These are phyloP conservation scores for Drosophila prosaltans DNA, from an alignment of 1,140 invertebrate species.

Conservation along the genomic window DNA sequence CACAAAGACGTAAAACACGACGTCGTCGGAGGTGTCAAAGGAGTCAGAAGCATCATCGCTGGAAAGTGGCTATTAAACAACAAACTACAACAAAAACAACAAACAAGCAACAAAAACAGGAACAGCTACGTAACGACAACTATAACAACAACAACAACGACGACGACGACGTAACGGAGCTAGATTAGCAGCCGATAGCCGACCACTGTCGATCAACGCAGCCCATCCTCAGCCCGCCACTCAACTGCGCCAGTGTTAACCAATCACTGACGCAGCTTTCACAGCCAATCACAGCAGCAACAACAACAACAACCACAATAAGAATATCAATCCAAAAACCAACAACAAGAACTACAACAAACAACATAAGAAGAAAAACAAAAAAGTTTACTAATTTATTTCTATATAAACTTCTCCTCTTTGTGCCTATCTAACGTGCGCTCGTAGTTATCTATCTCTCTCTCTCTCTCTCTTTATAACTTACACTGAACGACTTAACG, in stretches of 20 bases:
- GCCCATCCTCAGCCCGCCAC: conserved; percentile 78
- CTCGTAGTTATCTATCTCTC: conserved; percentile 43
- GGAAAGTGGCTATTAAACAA: conserved; percentile 41
- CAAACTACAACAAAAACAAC: not conserved
- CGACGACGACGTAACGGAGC: conserved; percentile 75
- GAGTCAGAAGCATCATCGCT: conserved; percentile 61
- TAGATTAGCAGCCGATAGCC: conserved; percentile 53
- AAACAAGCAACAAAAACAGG: not conserved
- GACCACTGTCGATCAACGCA: conserved; percentile 79
- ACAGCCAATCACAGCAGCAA: conserved; percentile 36
- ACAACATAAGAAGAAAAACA: conserved; percentile 9
- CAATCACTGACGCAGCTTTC: conserved; percentile 66
- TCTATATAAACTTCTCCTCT: conserved; percentile 74
- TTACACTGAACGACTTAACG: conserved; percentile 49
- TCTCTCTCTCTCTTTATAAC: conserved; percentile 47
- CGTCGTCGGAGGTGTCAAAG: conserved; percentile 37
- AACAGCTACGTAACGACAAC: conserved; percentile 4
- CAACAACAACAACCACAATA: conserved; percentile 45
- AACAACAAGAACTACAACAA: conserved; percentile 5
- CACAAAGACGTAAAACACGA: conserved; percentile 32
- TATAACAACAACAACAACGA: conserved; percentile 24
- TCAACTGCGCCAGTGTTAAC: conserved; percentile 64
- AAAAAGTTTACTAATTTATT: conserved; percentile 55
- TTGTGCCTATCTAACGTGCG: conserved; percentile 74
- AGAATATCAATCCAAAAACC: conserved; percentile 37